These are phyloP conservation scores for Plusia festucae DNA, from an alignment of 2,888 invertebrate genomes.

Conservation along the genomic window DNA sequence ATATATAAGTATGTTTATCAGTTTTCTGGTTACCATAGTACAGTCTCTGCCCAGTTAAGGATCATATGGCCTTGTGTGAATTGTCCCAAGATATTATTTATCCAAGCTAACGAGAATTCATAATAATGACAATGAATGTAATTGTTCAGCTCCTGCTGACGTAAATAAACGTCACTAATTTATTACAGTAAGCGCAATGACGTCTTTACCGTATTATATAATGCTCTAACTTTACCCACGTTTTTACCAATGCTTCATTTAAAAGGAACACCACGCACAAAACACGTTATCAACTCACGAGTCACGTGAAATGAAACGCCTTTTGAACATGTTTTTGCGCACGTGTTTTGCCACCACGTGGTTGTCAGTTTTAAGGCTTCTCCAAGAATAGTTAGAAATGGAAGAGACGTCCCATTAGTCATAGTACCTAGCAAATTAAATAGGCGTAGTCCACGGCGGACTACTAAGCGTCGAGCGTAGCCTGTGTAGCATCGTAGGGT, in stretches of 20 bases:
- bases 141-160: too few relatives aligned
- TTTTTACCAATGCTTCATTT: conserved; percentile 27
- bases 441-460: background rate
- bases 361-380: conserved; percentile 42
- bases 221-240: conserved; percentile 24
- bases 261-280: too few relatives aligned
- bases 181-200: background rate
- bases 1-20: too few relatives aligned
- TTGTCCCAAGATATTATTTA: too few relatives aligned
- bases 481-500: background rate
- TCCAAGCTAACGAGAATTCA: too few relatives aligned
- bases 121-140: too few relatives aligned
- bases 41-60: too few relatives aligned
- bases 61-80: too few relatives aligned
- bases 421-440: background rate
- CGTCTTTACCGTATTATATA: background rate
- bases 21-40: too few relatives aligned
- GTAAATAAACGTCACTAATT: too few relatives aligned
- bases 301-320: conserved; percentile 52
- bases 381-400: background rate
- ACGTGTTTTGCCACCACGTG: conserved; percentile 46
- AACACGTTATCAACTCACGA: conserved; percentile 25
- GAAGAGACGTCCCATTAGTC: background rate
- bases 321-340: conserved; percentile 26
- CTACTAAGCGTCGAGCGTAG: conserved; percentile 3